These are phyloP conservation scores for Yponomeuta sedellus DNA, from an alignment of 2,888 invertebrate genomes.

Conservation along the genomic window DNA sequence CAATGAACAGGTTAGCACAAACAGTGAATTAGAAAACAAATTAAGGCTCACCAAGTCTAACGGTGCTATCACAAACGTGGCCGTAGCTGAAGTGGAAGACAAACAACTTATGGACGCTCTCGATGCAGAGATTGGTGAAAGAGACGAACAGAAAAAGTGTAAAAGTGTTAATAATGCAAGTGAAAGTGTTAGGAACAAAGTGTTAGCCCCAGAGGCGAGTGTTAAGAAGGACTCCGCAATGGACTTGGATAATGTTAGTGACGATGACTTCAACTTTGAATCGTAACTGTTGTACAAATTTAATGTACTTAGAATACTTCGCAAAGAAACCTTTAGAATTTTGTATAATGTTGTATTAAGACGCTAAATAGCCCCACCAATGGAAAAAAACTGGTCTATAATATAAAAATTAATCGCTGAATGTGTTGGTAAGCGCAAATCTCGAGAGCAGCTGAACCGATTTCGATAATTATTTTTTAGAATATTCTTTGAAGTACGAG, in stretches of 20 bases:
- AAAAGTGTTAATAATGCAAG: not conserved
- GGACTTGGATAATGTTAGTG: slow-evolving; percentile 22
- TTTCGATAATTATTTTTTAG: too few species aligned
- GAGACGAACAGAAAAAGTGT: not conserved
- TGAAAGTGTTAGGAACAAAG: slow-evolving; percentile 1
- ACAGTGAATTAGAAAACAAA: not conserved
- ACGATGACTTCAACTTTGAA: slow-evolving; percentile 23
- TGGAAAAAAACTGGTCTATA: too few species aligned
- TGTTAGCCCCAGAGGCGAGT: not conserved
- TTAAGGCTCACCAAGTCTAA: not conserved
- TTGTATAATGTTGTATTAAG: too few species aligned
- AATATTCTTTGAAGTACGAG: too few species aligned
- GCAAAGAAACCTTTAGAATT: too few species aligned
- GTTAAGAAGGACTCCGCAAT: not conserved
- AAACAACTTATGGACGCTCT: slow-evolving; percentile 1
- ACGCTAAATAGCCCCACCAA: too few species aligned
- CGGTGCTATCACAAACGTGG: not conserved
- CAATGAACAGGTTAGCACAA: not conserved
- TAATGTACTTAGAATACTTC: not conserved
- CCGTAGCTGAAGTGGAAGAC: not conserved
- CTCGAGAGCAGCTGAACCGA: too few species aligned
- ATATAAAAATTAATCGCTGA: too few species aligned
- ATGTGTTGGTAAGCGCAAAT: too few species aligned
- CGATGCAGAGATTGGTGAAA: not conserved
- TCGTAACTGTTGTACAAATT: slow-evolving; percentile 14